Conservation (phyloP, 2,888 invertebrate species). For the Bedellia somnulentella region DNA sequence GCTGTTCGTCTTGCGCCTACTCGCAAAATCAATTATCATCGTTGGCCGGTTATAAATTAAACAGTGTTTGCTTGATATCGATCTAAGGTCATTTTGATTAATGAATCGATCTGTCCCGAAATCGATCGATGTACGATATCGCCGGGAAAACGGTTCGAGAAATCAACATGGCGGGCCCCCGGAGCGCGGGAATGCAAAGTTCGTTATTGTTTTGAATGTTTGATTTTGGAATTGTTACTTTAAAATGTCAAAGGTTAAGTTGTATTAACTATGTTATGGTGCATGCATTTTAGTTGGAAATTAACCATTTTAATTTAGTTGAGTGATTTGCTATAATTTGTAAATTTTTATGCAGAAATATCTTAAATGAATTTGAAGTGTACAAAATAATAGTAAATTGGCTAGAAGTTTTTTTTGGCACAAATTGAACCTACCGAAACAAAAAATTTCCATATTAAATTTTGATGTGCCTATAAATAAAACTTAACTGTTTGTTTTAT, state of each 20-base stretch:
- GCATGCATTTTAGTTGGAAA: neutral
- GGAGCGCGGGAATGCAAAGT: constrained; percentile 21
- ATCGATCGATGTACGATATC: constrained; percentile 23
- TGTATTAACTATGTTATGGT: neutral
- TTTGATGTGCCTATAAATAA: too few species aligned
- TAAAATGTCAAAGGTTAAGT: neutral
- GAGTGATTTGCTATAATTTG: too few species aligned
- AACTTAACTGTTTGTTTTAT: too few species aligned
- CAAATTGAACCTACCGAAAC: too few species aligned
- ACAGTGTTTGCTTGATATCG: constrained; percentile 47
- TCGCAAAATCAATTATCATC: constrained; percentile 46
- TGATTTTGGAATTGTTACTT: constrained; percentile 3
- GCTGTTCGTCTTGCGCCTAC: constrained; percentile 39
- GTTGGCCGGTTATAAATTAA: constrained; percentile 43
- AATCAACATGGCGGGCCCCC: constrained; percentile 49
- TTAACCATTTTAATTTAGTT: too few species aligned
- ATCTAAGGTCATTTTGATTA: constrained; percentile 48
- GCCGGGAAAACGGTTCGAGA: constrained; percentile 29
- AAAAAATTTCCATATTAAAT: too few species aligned
- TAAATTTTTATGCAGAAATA: too few species aligned
- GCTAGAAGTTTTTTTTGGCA: too few species aligned
- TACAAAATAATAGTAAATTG: too few species aligned
- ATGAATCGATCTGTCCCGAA: constrained; percentile 40
- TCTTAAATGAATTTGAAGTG: too few species aligned
- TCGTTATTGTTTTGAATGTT: constrained; percentile 3